Evolutionary conservation across 2,113 vertebrate genomes (phyloP).

Genomic region (Chionis minor): DNA sequence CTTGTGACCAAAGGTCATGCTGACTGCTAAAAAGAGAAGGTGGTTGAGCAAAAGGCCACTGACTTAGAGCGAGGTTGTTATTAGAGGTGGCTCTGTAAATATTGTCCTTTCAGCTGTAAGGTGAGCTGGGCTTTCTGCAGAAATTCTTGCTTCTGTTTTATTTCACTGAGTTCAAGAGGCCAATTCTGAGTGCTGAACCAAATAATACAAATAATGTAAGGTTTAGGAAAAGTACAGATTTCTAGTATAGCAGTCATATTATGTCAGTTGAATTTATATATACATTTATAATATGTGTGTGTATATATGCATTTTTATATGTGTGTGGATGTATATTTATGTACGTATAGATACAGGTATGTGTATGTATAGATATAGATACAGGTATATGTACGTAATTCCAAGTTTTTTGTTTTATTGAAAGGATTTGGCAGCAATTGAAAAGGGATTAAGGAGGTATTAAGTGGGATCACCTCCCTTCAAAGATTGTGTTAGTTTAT

Average conservation of each 20-base stretch:
- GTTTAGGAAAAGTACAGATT: not conserved
- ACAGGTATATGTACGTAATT: not conserved
- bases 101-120: not conserved
- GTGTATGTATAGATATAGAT: not conserved
- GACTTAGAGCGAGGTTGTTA: not conserved
- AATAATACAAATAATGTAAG: not conserved
- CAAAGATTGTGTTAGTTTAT: not conserved
- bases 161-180: not conserved
- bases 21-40: constrained; percentile 3
- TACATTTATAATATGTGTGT: not conserved
- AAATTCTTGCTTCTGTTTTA: not conserved
- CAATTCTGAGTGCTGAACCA: not conserved
- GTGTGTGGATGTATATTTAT: not conserved
- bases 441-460: not conserved
- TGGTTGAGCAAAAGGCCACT: not conserved
- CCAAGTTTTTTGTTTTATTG: not conserved
- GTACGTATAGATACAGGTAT: not conserved
- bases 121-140: not conserved
- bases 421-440: not conserved
- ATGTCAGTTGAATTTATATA: not conserved
- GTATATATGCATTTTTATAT: not conserved
- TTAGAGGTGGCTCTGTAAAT: not conserved
- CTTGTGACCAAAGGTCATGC: not conserved
- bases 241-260: not conserved
- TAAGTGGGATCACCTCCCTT: not conserved